Evolutionary conservation across 30 jellyfish, hydroid and myxozoan species (phyloP), one percentile per base, ranked within the genome.

Genomic region (Nemopilema nomurai): DNA sequence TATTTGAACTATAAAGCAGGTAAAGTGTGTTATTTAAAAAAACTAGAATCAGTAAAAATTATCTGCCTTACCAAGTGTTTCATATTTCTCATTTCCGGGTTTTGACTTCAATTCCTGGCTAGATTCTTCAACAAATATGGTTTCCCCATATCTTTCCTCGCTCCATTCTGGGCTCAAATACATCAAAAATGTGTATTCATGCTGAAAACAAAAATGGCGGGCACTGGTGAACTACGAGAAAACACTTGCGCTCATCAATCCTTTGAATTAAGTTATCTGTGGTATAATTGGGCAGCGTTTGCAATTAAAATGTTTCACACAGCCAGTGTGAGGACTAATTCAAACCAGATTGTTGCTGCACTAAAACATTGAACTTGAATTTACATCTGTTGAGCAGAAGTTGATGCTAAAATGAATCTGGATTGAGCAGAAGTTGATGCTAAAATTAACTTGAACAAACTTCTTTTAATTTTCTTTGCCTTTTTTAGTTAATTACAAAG

Each of bases 121-220:
- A 32, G 49, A n/a, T 0, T 24, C 30, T 24, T 90, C 95, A 31
- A 77, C 85, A 52, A 90, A 90, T 18, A 86, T 78, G 8, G 97
- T 90, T 71, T 90, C 97, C 16, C 93, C 97, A 30, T 90, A 90
- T 73, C 80, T 83, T 29, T 78, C 97, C 53, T 62, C 87, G 25
- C 65, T 71, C 97, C 97, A 90, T 19, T 71, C 85, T 6, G 97
- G 95, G 67, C 88, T 84, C 78, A 90, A 74, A 63, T 90, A 90
- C 94, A 90, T 77, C 84, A 90, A 87, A 64, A 83, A 90, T 0
- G 97, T 90, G 81, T 83, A 90, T 69, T 90, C 97, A 83, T 67
- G 86, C 97, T 90, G 77, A 67, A 70, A 69, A 62, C 6, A 67
- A 41, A 74, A 28, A 41, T 41, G 57, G 57, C 57, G 13, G 57